Evolutionary conservation across 2,888 invertebrate genomes (phyloP), one percentile per base, ranked within the genome.

Genomic region (Dendrolimus houi): DNA sequence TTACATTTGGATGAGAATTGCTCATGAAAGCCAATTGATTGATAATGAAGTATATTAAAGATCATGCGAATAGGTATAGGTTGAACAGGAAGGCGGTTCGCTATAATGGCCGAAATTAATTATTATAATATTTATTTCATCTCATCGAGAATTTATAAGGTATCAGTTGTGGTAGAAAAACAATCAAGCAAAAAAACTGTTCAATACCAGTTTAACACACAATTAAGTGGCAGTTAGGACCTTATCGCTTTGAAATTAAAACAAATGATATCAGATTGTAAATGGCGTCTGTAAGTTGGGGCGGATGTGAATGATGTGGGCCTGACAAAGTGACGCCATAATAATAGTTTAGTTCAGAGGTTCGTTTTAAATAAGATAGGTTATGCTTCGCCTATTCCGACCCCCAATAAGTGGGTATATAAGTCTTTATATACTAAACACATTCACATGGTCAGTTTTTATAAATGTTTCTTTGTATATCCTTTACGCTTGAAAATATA

Each of bases 281-380:
- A 70, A 73, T 68, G 73, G 75, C 75, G 75, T 76, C 71, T 74
- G 79, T 74, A 79, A 1, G 81, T 75, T 75, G 75, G 83, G 85
- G 85, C 87, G 89, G 87, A 88, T 87, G 85, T 83, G 65, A 72
- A 75, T 89, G 87, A 89, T 84, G 82, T 82, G 78, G 85, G 87
- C 78, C 75, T 87, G 89, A 87, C 87, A 82, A 64, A 71, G 79
- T 85, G 87, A 90, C 85, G 87, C 78, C 69, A 76, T 89, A 88
- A 88, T 89, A 83, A 89, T 82, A 85, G 87, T 81, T 77, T 75
- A 75, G 87, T 80, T 77, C 75, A 75, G 74, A 71, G 74, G 75
- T 83, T 87, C 82, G 86, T 88, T 87, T 86, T 82, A 79, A 79
- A 81, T 85, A 84, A 83, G 74, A 75, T 81, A 81, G 82, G 86